Percentiles rank a stretch among this genome's conserved stretches.
These are phyloP conservation scores for Perizoma flavofasciatum DNA, from an alignment of 2,888 invertebrate genomes.

Conservation along the genomic window DNA sequence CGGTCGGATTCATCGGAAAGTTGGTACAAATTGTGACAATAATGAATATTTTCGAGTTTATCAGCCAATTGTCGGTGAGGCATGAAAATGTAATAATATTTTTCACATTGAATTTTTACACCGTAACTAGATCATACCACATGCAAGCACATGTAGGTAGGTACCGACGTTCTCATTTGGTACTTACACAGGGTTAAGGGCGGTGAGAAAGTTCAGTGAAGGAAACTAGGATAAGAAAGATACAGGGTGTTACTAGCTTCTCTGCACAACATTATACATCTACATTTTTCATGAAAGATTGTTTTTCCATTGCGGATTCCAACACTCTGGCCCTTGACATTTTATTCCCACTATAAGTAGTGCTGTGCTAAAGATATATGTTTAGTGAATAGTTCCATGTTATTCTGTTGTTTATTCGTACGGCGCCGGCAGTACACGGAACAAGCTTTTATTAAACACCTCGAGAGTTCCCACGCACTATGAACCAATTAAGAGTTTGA, in stretches of 20 bases:
- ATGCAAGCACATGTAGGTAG: not conserved
- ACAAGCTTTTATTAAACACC: not conserved
- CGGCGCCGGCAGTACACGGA: slow-evolving; percentile 1
- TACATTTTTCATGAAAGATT: slow-evolving; percentile 8
- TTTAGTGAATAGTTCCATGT: not conserved
- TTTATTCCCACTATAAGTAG: not conserved
- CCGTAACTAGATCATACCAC: not conserved
- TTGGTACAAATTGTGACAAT: slow-evolving; percentile 12
- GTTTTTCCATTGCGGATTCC: slow-evolving; percentile 2
- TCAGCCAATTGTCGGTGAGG: slow-evolving; percentile 35
- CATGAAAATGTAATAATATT: slow-evolving; percentile 39
- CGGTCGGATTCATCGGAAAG: not conserved
- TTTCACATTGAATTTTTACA: slow-evolving; percentile 40
- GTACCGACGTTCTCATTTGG: not conserved
- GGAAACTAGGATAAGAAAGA: slow-evolving; percentile 56
- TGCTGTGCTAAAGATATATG: not conserved
- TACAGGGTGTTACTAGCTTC: slow-evolving; percentile 75
- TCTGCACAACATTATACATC: slow-evolving; percentile 34
- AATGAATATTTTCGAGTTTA: slow-evolving; percentile 17
- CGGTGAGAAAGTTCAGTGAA: slow-evolving; percentile 39
- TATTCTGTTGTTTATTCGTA: slow-evolving; percentile 8
- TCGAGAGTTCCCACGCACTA: too few species aligned
- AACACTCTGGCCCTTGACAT: not conserved
- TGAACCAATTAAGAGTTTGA: too few species aligned
- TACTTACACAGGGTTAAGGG: slow-evolving; percentile 3